Base-by-base conservation (phyloP, 2,888 invertebrate genomes). In the Tipula helvola region DNA sequence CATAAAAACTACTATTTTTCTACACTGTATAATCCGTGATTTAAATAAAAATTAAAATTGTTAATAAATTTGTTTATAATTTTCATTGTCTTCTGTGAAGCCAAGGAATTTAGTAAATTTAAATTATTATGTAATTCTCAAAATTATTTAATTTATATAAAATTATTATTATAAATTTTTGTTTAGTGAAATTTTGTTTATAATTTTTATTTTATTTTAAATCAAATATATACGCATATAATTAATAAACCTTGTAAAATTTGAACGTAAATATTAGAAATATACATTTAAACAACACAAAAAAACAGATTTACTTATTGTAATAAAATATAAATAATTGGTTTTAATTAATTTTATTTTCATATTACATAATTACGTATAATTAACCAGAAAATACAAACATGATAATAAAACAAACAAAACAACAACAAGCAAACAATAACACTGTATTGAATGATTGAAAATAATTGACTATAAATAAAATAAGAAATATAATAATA, bases 81-180 rank as follows among this genome's bases (percentile, higher is more conserved):
- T 84, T 39, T 39, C 28, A 84, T 84, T 85, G 85, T 85, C 85
- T 85, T 85, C 85, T 85, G 85, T 85, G 85, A 85, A 85, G 85
- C 41, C 85, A 85, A 71, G 28, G 12, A 71, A 71, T 71, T 71
- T 71, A 28, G 10, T 71, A 71, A 71, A 71, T 71, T 71, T 28
- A 28, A 28, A 71, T 71, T 71, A 71, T 71, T 28, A 28, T 28
- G 28, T 28, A 71, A 10, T 71, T 28, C 18, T 71, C 71, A 71
- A 71, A 71, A 71, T 71, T 71, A 18, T 57, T 57, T 28, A 28
- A 28, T 28, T 28, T 57, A 57, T 13, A 52, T 57, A 57, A 16
- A 57, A 8, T 71, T 71, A 71, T 28, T 71, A 71, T 71, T 71
- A 71, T 71, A 16, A 10, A 28, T 28, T 71, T 71, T 18, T 28